These are phyloP conservation scores for Nesidiocoris tenuis DNA, from an alignment of 2,888 invertebrate species.

Conservation along the genomic window DNA sequence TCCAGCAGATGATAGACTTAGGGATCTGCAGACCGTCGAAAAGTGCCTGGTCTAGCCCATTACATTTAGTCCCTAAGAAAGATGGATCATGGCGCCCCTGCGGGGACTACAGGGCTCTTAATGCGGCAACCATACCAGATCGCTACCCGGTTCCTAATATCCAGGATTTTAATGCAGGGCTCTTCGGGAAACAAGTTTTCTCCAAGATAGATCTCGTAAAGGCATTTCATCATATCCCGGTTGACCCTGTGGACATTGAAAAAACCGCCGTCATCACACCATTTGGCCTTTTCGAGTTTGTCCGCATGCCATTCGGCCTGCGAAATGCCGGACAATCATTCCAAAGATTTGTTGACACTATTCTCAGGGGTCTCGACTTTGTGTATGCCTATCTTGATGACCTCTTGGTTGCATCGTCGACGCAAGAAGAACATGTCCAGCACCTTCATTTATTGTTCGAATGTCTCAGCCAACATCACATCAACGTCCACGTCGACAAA, in stretches of 20 bases:
- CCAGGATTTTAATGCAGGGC: conserved; percentile 47
- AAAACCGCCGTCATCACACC: conserved; percentile 49
- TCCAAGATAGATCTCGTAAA: conserved; percentile 52
- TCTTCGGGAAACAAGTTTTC: conserved; percentile 52
- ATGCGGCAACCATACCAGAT: conserved; percentile 51
- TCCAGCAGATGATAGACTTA: conserved; percentile 50
- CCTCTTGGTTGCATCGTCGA: conserved; percentile 48
- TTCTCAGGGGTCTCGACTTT: conserved; percentile 48
- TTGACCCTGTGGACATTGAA: conserved; percentile 48
- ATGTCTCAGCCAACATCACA: not conserved
- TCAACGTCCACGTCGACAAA: not conserved
- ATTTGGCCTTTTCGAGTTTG: conserved; percentile 23
- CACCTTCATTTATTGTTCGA: conserved; percentile 1
- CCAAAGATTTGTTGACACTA: conserved; percentile 50
- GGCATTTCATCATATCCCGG: conserved; percentile 48
- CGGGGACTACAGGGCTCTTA: conserved; percentile 54
- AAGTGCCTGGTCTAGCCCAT: conserved; percentile 13
- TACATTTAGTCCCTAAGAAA: conserved; percentile 8
- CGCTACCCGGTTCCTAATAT: no score
- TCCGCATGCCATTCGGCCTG: not conserved
- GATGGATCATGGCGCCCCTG: conserved; percentile 49
- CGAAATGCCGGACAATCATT: conserved; percentile 41
- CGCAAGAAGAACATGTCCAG: conserved; percentile 7
- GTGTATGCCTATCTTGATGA: no score
- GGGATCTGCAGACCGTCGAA: conserved; percentile 13